Percentiles rank a stretch among this genome's conserved stretches.
Evolutionary conservation across 23 tunicate genomes (phyloP).

Genomic region (Aplidium turbinatum): DNA sequence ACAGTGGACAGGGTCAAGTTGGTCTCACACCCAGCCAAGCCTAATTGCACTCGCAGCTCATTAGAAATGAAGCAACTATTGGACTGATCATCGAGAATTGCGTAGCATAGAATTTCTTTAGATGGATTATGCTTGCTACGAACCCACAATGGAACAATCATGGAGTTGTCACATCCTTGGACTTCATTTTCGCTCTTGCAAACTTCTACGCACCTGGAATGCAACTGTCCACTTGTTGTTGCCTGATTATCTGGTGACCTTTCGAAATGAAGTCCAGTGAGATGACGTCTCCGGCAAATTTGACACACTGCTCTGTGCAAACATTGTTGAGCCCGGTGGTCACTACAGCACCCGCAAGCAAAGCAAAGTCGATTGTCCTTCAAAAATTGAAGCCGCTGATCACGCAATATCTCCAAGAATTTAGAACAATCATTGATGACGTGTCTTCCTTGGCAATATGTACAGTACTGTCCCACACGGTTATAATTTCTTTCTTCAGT

Average conservation of each 20-base stretch:
- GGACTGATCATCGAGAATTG: conserved; percentile 19
- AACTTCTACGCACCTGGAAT: conserved; percentile 11
- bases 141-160: conserved; percentile 15
- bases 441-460: too few relatives aligned
- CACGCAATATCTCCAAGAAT: too few relatives aligned
- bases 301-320: too few relatives aligned
- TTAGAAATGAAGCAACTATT: conserved; percentile 16
- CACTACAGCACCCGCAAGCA: too few relatives aligned
- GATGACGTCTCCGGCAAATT: background rate
- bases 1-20: conserved; percentile 17
- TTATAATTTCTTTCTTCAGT: too few relatives aligned
- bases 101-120: conserved; percentile 22
- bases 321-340: too few relatives aligned
- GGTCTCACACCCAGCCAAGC: background rate
- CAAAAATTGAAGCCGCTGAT: too few relatives aligned
- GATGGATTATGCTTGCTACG: background rate
- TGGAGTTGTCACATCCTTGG: conserved; percentile 13
- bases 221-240: too few relatives aligned
- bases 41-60: conserved; percentile 17
- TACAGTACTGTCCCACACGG: too few relatives aligned
- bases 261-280: conserved; percentile 4
- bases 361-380: too few relatives aligned
- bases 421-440: too few relatives aligned
- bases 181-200: background rate
- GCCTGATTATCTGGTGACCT: background rate